Base-by-base conservation (phyloP, 2,113 vertebrate genomes). In the Puma concolor region DNA sequence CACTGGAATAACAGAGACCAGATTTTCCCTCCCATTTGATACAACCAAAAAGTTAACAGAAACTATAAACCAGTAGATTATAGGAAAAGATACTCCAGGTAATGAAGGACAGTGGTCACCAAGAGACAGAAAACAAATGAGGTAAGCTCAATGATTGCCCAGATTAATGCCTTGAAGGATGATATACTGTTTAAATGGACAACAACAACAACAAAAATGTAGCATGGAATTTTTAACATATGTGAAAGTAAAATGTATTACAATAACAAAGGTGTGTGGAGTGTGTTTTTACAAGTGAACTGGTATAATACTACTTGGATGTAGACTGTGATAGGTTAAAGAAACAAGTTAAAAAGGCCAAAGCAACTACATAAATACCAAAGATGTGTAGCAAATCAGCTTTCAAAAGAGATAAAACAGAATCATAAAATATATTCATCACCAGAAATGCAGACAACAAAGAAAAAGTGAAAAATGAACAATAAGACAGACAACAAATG, bases 301-400 rank as follows among this genome's bases (percentile, higher is more conserved):
- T 87, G 4, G 29, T 66, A 7, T 52, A 88, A 77, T 44, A 36
- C 1, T 2, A 44, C 11, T 54, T 48, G 5, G 79, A 66, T 57
- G 11, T 63, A 27, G n/a, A 77, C 5, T 69, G 5, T 5, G 25
- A 44, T 66, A 85, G 76, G 13, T 64, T 69, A 88, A 83, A 63
- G 41, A 77, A 25, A 15, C 5, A 85, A 41, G 29, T 71, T 63
- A 88, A 76, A 94, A 85, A 83, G 77, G 48, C 13, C 69, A 82
- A 57, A 82, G 48, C 17, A 76, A 60, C 29, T 86, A 91, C 48
- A 16, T 31, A 80, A 57, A 74, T n/a, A 80, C n/a, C 64, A 91
- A 83, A 85, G 3, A 82, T 76, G 67, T 81, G n/a, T 31, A 95
- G 44, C 10, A 82, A 64, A 82, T 69, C 14, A 74, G 7, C 23